phyloP scores from a whole-genome alignment of 1,140 invertebrate species.

The Platyura marginata region DNA sequence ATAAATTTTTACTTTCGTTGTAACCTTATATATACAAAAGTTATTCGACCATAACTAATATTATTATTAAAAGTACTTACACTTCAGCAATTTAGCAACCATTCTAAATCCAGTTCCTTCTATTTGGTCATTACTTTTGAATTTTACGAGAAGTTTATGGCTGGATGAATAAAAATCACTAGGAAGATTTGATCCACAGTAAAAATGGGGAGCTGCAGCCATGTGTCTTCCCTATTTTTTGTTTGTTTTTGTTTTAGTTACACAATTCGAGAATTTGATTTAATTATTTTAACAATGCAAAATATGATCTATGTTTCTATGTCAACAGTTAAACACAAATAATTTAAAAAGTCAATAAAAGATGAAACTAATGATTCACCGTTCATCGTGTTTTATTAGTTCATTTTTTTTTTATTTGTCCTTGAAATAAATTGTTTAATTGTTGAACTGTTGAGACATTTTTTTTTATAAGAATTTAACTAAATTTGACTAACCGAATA shows the following conservation, averaged over 20 bases:
- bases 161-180: constrained; percentile 26
- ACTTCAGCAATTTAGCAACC: constrained; percentile 14
- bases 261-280: not conserved
- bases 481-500: constrained; percentile 8
- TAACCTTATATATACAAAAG: constrained; percentile 6
- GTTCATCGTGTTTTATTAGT: too few relatives aligned
- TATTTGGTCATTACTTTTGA: constrained; percentile 17
- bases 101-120: constrained; percentile 19
- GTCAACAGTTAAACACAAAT: constrained; percentile 8
- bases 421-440: too few relatives aligned
- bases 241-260: too few relatives aligned
- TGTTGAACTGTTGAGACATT: too few relatives aligned
- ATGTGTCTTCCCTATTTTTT: not conserved
- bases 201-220: constrained; percentile 7
- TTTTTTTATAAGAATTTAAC: too few relatives aligned
- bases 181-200: constrained; percentile 18
- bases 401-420: too few relatives aligned
- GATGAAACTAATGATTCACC: too few relatives aligned
- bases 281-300: not conserved
- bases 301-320: not conserved
- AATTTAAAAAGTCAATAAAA: too few relatives aligned
- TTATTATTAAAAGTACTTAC: constrained; percentile 13
- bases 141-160: constrained; percentile 26
- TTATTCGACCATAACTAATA: constrained; percentile 16
- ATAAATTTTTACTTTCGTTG: constrained; percentile 20